Evolutionary conservation across 1,140 invertebrate genomes (phyloP), one percentile per base, ranked within the genome.

Genomic region (Augochlora pura): DNA sequence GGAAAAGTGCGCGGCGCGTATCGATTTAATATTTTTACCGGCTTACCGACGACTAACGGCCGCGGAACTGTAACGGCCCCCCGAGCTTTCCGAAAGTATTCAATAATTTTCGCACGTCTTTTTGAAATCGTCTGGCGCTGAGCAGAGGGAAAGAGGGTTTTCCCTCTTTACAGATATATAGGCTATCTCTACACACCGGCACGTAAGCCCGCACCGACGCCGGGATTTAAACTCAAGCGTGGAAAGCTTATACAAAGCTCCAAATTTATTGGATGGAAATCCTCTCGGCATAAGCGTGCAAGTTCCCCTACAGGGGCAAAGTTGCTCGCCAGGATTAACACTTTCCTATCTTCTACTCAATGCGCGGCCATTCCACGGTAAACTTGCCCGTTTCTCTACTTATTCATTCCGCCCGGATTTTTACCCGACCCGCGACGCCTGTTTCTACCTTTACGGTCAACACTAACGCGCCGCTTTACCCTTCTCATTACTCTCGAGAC

Each of bases 191-290:
- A 71, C 80, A 78, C 82, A 86, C 86, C 77, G 72, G 77, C 77
- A 67, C 63, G 69, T 83, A 88, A 85, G 70, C 77, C 77, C 71
- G 77, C 74, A 81, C 80, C 86, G 88, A 85, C 90, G 86, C 85
- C 81, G 87, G 92, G 92, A 92, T 93, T 93, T 93, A 93, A 93
- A 93, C 91, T 93, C 91, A 86, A 92, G 91, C 91, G 92, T 88
- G 90, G 89, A 93, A 93, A 93, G 92, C 92, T 93, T 93, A 93
- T 92, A 92, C 92, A 93, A 93, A 93, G 92, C 92, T 93, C 84
- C 70, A 86, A 93, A 93, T 93, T 93, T 93, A 93, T 93, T 92
- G 90, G 89, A 92, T 92, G 91, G 87, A 92, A 93, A 93, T 93
- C 92, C 92, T 93, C 91, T 86, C 86, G 87, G 90, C 89, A 90